Base-by-base conservation (phyloP, 1,140 invertebrate species). In the Drosophila azteca region DNA sequence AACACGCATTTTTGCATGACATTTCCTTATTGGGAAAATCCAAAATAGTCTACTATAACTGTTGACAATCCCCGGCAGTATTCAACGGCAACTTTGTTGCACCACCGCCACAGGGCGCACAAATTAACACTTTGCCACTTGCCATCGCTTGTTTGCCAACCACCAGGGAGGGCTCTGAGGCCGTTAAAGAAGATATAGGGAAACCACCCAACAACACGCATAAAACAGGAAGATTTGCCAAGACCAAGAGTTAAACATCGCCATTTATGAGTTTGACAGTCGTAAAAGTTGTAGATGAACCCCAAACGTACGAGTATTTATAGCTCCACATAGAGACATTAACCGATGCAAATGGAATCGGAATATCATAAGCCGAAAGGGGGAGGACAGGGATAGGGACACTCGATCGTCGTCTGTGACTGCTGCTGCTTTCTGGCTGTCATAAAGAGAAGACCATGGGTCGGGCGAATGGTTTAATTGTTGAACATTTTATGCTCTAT, bases 81-180 rank as follows among this genome's bases (percentile, higher is more conserved):
- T 13, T 53, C 41, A 29, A 29, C 13, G 57, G 82, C 82, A 87
- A 85, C 83, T 63, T 68, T 66, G 83, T 87, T 88, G 82, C 66
- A 53, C 51, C 11, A 41, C 24, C 35, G n/a, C 17, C 26, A 20
- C 31, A 35, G 51, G 22, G 17, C 57, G 67, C 59, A 55, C 51
- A 83, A 83, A 89, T 88, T 88, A 88, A 89, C 83, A 88, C 83
- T 83, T 88, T 61, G 85, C 73, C 85, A 88, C 59, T 81, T 74
- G 72, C 43, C 51, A 53, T 52, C 57, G 65, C 49, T 65, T 49
- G 50, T 49, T 60, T 43, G 60, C 69, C 62, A 69, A 78, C 62
- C 69, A 31, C 48, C 45, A 26, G 55, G 55, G 22, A 52, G 44
- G 61, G 24, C 43, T 20, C 24, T 20, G 9, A 55, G 52, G 29